Evolutionary conservation across 2,888 invertebrate species (phyloP).

Genomic region (Plebejus anna): DNA sequence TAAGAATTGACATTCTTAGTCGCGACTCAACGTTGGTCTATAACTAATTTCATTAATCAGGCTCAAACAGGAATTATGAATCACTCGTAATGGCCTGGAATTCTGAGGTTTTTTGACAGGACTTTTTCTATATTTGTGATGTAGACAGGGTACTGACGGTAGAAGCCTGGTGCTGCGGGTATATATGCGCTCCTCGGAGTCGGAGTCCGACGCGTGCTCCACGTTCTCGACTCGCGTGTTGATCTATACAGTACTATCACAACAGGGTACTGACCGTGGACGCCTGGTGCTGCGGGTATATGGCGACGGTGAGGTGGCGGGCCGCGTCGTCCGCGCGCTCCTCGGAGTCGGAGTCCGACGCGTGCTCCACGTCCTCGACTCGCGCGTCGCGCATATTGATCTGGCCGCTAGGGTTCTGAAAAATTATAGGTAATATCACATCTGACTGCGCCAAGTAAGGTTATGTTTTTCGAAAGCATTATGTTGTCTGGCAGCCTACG

Average conservation of each 20-base stretch:
- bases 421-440: neutral
- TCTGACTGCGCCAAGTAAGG: too few relatives aligned
- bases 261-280: constrained; percentile 55
- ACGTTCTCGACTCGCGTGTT: constrained; percentile 96
- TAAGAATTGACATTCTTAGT: too few relatives aligned
- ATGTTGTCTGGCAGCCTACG: too few relatives aligned
- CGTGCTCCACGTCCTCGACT: constrained; percentile 96
- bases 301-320: constrained; percentile 91
- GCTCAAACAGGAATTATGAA: too few relatives aligned
- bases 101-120: too few relatives aligned
- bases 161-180: constrained; percentile 90
- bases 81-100: too few relatives aligned
- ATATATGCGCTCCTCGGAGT: constrained; percentile 94
- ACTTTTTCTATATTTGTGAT: too few relatives aligned
- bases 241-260: too few relatives aligned
- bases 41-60: too few relatives aligned
- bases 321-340: constrained; percentile 88
- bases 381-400: constrained; percentile 97
- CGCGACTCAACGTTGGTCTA: too few relatives aligned
- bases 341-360: constrained; percentile 94
- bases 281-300: constrained; percentile 93
- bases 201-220: constrained; percentile 94
- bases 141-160: constrained; percentile 50
- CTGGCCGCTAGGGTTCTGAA: constrained; percentile 94
- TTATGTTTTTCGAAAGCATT: too few relatives aligned